Evolutionary conservation across 2,888 invertebrate species (phyloP).

Genomic region (Plagodis dolabraria): DNA sequence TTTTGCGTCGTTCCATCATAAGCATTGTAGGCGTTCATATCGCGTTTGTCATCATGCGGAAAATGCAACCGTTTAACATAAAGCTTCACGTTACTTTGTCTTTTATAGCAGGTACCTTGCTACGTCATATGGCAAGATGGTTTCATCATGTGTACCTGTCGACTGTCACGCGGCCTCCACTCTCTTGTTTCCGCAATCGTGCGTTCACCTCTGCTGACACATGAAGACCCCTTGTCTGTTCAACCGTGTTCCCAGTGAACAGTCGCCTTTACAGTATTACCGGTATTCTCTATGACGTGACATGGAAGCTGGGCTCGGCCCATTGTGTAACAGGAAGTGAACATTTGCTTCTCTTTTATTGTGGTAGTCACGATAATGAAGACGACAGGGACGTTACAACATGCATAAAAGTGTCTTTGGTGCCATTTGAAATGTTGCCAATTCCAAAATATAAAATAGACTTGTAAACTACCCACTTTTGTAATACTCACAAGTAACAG

Average conservation of each 20-base stretch:
- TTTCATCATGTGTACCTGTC: constrained; percentile 62
- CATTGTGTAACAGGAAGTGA: constrained; percentile 2
- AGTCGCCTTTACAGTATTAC: constrained; percentile 18
- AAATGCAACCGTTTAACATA: constrained; percentile 41
- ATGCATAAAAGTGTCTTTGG: constrained; percentile 1
- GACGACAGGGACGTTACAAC: constrained; percentile 3
- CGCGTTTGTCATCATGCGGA: constrained; percentile 42
- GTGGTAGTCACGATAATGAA: constrained; percentile 1
- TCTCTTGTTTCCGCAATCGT: constrained; percentile 72
- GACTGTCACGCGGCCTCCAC: constrained; percentile 54
- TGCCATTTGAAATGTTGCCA: constrained; percentile 13
- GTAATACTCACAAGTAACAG: not conserved
- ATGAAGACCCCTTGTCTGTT: constrained; percentile 43
- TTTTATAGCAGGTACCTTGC: constrained; percentile 27
- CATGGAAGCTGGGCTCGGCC: constrained; percentile 3
- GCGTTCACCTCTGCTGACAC: constrained; percentile 68
- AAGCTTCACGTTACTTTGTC: constrained; percentile 34
- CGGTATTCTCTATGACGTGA: constrained; percentile 8
- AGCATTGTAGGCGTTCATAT: constrained; percentile 11
- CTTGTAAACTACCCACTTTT: not conserved
- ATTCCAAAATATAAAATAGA: constrained; percentile 10
- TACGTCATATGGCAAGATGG: constrained; percentile 59
- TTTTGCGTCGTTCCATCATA: constrained; percentile 10
- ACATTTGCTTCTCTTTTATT: constrained; percentile 6
- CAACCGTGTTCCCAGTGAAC: constrained; percentile 25